Evolutionary conservation across 1,140 invertebrate genomes (phyloP).

Genomic region (Drosophila nasuta): DNA sequence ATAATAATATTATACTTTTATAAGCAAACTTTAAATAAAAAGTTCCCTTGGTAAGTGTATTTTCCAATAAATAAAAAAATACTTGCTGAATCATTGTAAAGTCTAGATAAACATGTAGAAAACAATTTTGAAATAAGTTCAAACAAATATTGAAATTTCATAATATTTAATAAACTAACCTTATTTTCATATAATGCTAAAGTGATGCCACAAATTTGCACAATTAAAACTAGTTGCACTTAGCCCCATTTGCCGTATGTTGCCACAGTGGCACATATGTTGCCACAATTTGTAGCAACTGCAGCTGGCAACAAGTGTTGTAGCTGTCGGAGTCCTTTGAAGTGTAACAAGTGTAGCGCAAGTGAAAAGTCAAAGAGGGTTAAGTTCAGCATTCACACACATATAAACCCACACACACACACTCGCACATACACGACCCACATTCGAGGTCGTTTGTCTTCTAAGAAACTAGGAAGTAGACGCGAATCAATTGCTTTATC

Average conservation of each 20-base stretch:
- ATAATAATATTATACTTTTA: too few species aligned
- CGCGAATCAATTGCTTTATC: conserved; percentile 69
- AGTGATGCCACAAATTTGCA: neutral
- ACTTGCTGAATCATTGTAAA: too few species aligned
- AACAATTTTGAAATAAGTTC: too few species aligned
- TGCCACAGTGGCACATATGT: conserved; percentile 9
- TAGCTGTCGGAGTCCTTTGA: conserved; percentile 55
- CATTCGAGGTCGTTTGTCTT: conserved; percentile 47
- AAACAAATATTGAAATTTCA: too few species aligned
- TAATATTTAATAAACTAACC: too few species aligned
- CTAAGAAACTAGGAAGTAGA: conserved; percentile 63
- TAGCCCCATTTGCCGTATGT: neutral
- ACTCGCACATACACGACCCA: conserved; percentile 58
- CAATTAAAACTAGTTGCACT: neutral
- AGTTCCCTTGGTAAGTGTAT: too few species aligned
- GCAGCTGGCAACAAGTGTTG: conserved; percentile 74
- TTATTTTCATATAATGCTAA: too few species aligned
- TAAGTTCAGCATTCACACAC: conserved; percentile 63
- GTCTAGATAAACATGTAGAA: too few species aligned
- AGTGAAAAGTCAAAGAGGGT: conserved; percentile 74
- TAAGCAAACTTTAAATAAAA: too few species aligned
- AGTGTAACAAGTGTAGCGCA: conserved; percentile 67
- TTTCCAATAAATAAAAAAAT: too few species aligned
- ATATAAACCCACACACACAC: conserved; percentile 4
- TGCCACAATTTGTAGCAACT: conserved; percentile 31